phyloP scores from a whole-genome alignment of 2,888 invertebrate species.

The Agrochola macilenta region DNA sequence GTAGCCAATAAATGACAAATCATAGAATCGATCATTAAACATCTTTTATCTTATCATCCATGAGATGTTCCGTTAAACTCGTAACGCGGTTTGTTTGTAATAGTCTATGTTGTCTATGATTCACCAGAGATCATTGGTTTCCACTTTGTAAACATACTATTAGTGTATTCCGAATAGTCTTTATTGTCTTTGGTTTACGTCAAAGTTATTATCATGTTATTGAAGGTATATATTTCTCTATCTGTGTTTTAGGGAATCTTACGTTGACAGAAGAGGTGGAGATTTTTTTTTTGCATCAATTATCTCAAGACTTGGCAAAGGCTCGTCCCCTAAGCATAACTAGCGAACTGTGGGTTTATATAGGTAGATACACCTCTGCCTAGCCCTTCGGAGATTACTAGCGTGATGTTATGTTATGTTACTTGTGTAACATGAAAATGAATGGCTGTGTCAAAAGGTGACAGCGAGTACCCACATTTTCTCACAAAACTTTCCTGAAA shows the following conservation, averaged over 20 bases:
- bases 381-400: no score
- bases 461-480: background rate
- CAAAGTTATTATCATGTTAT: background rate
- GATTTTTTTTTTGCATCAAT: background rate
- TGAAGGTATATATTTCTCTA: background rate
- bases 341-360: no score
- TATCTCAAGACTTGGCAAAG: background rate
- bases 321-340: no score
- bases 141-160: background rate
- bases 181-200: background rate
- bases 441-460: background rate
- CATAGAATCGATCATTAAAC: background rate
- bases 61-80: background rate
- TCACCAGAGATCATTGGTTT: background rate
- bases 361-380: no score
- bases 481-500: background rate
- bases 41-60: no score
- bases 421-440: background rate
- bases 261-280: background rate
- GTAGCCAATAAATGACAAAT: slow-evolving; percentile 1
- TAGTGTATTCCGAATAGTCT: background rate
- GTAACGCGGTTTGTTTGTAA: background rate
- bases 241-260: background rate
- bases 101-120: background rate
- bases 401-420: no score